These are phyloP conservation scores for Cacatua alba DNA, from an alignment of 2,113 vertebrate genomes.

Conservation along the genomic window DNA sequence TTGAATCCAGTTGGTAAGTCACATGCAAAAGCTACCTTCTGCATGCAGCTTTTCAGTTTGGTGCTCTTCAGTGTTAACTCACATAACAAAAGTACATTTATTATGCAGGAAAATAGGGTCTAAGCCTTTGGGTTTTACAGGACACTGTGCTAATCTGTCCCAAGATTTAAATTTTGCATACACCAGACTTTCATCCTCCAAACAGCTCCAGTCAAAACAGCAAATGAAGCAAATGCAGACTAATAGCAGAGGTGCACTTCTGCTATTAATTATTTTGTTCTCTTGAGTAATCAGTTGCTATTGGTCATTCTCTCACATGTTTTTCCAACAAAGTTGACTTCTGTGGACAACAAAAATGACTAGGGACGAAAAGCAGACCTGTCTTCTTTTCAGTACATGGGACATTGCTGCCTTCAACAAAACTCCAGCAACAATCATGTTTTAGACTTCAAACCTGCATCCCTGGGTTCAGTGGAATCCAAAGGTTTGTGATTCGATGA, in stretches of 20 bases:
- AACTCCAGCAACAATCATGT: neutral
- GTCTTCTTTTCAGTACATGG: neutral
- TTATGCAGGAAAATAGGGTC: neutral
- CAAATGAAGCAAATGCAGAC: neutral
- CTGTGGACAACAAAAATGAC: too few species aligned
- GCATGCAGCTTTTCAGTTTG: neutral
- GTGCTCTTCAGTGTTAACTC: neutral
- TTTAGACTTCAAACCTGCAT: neutral
- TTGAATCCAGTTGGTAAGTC: neutral
- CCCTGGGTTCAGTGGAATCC: neutral
- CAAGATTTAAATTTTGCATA: neutral
- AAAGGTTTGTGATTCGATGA: neutral
- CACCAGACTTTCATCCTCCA: neutral
- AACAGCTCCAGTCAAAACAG: neutral
- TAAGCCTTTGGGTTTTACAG: neutral
- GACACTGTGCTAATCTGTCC: neutral
- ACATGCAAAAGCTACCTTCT: neutral
- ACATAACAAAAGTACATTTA: neutral
- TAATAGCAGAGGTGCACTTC: neutral
- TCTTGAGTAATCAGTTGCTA: neutral
- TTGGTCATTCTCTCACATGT: neutral
- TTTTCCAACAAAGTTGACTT: neutral
- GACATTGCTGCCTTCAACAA: neutral
- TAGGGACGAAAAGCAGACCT: too few species aligned
- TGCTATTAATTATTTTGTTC: neutral